These are phyloP conservation scores for Caerostris extrusa DNA, from an alignment of 1,140 invertebrate genomes.

Conservation along the genomic window DNA sequence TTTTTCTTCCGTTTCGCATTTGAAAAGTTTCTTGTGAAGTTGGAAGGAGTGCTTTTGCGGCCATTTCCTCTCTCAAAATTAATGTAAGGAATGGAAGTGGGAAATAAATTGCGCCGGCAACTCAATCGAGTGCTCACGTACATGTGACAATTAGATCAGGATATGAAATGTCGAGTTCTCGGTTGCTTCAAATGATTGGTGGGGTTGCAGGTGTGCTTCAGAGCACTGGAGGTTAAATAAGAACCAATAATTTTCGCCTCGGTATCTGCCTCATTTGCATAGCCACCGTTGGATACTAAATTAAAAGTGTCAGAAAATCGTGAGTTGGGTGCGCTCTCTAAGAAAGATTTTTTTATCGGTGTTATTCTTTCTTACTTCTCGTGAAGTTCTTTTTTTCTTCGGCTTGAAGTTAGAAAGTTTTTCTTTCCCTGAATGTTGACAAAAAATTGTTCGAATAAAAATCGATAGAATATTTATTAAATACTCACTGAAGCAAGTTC, in stretches of 20 bases:
- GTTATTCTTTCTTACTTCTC: background rate
- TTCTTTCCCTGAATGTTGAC: background rate
- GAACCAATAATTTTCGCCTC: background rate
- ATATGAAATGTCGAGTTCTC: background rate
- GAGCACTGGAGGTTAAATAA: background rate
- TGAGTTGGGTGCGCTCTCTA: background rate
- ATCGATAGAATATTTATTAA: background rate
- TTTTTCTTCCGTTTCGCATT: background rate
- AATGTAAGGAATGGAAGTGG: too few species aligned
- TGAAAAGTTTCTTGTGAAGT: background rate
- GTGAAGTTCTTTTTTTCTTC: background rate
- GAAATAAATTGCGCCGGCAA: background rate
- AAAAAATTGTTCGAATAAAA: background rate
- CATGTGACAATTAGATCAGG: background rate
- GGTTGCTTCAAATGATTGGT: background rate
- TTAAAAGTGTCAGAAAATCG: conserved; percentile 21
- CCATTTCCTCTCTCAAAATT: background rate
- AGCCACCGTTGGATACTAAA: background rate
- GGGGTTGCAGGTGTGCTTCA: background rate
- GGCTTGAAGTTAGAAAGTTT: background rate
- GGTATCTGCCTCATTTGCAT: background rate
- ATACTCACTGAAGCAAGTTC: background rate
- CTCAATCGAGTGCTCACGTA: background rate
- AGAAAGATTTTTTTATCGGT: background rate
- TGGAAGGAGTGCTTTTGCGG: background rate